These are phyloP conservation scores for Polymixis lichenea DNA, from an alignment of 2,888 invertebrate genomes.

Conservation along the genomic window DNA sequence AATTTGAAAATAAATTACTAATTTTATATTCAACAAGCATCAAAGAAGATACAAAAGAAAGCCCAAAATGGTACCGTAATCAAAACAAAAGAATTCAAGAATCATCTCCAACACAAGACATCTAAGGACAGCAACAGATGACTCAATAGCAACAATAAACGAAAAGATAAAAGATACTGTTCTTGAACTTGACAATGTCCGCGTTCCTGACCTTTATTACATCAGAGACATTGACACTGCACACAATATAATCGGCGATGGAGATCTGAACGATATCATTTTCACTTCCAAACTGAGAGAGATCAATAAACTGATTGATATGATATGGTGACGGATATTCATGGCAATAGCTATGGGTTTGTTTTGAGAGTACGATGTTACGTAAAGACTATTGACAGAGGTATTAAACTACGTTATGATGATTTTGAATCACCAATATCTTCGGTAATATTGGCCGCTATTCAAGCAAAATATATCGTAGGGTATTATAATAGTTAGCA, in stretches of 20 bases:
- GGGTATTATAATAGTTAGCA: too few relatives aligned
- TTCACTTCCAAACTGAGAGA: constrained; percentile 75
- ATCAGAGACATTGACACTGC: constrained; percentile 73
- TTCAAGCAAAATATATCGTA: background rate
- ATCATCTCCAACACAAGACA: background rate
- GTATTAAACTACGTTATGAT: background rate
- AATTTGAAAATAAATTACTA: too few relatives aligned
- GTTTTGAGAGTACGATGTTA: constrained; percentile 17
- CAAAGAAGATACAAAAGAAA: background rate
- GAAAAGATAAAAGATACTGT: constrained; percentile 51
- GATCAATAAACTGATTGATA: constrained; percentile 66
- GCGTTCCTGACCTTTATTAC: constrained; percentile 60
- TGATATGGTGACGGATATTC: constrained; percentile 48
- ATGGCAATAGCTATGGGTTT: constrained; percentile 29
- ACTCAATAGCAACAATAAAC: constrained; percentile 51
- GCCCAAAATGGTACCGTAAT: background rate
- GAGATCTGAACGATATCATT: constrained; percentile 79
- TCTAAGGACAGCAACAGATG: constrained; percentile 21
- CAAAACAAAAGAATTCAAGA: constrained; percentile 26
- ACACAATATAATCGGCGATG: constrained; percentile 71
- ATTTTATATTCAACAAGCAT: background rate
- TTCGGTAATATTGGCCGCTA: background rate
- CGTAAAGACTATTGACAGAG: background rate
- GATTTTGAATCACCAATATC: background rate
- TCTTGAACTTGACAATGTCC: constrained; percentile 64